Conservation (phyloP, 2,113 vertebrate species). For the Mustela lutreola region DNA sequence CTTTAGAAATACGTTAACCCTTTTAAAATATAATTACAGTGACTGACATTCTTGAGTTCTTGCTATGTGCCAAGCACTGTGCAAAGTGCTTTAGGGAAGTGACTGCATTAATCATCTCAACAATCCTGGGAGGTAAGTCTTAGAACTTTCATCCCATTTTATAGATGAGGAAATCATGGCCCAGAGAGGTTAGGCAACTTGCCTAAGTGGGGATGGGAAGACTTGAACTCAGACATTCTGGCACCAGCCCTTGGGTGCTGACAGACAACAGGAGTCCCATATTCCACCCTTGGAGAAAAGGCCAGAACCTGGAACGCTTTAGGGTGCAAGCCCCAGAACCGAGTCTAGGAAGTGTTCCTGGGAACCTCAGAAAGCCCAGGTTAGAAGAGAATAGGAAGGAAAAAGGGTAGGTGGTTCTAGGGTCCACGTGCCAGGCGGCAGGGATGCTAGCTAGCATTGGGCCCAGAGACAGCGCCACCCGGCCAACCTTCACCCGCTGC, state of each 20-base stretch:
- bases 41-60: conserved; percentile 24
- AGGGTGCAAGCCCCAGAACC: neutral
- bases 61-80: conserved; percentile 49
- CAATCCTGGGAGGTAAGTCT: neutral
- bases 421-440: accelerated
- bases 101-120: conserved; percentile 42
- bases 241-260: neutral
- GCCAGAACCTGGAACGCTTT: neutral
- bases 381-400: neutral
- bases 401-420: neutral
- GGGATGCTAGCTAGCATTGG: neutral
- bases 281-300: neutral
- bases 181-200: conserved; percentile 72
- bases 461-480: neutral
- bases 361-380: neutral
- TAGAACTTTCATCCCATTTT: conserved; percentile 71
- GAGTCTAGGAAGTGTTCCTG: neutral
- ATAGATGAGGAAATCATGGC: conserved; percentile 48
- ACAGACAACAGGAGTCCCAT: neutral
- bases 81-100: conserved; percentile 40
- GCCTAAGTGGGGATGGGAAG: neutral
- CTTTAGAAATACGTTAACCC: conserved; percentile 35
- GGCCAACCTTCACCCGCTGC: neutral
- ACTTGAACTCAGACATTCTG: conserved; percentile 63
- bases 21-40: conserved; percentile 68